Evolutionary conservation across 1,140 invertebrate species (phyloP), one percentile per base, ranked within the genome.

Genomic region (Drosophila pachea): DNA sequence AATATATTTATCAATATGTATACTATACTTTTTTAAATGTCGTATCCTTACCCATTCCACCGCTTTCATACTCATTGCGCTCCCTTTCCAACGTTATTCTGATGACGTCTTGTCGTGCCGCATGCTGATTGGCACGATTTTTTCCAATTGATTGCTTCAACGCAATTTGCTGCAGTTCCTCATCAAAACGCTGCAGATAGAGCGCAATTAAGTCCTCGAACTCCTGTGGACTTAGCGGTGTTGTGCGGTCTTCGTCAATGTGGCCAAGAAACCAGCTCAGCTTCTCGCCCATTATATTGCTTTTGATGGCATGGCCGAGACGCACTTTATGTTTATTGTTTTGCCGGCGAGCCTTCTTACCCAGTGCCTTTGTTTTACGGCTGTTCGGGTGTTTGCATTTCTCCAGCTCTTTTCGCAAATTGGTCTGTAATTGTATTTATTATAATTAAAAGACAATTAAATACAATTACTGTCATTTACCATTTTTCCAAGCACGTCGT

Each of bases 311-410:
- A 74, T 91, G 91, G 1, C 90, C 91, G 56, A 93, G 75, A 82
- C 94, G 94, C 7, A 89, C 88, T 78, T 94, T 93, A 49, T 94
- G 92, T 86, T 92, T 93, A 67, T 92, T 92, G 31, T 91, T 91
- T 66, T 91, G 90, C 73, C 92, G 94, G 55, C 92, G 92, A 8
- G 92, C 89, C 82, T 94, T 93, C 83, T 93, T 94, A 3, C 91
- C 90, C 35, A 95, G 88, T 9, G 93, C 92, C 67, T 92, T 91
- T 1, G 94, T 94, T 90, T 95, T 95, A 71, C 95, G 91, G 70
- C 94, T 95, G 78, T 95, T 95, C 7, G 94, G 94, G 90, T 95
- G 95, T 78, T 94, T 94, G 53, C 92, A 90, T 87, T 94, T 92
- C 29, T 91, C 89, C 11, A 93, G 64, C 67, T 91, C 91, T 59